Conservation (phyloP, 2,113 vertebrate species). For the Pygathrix nemaeus region DNA sequence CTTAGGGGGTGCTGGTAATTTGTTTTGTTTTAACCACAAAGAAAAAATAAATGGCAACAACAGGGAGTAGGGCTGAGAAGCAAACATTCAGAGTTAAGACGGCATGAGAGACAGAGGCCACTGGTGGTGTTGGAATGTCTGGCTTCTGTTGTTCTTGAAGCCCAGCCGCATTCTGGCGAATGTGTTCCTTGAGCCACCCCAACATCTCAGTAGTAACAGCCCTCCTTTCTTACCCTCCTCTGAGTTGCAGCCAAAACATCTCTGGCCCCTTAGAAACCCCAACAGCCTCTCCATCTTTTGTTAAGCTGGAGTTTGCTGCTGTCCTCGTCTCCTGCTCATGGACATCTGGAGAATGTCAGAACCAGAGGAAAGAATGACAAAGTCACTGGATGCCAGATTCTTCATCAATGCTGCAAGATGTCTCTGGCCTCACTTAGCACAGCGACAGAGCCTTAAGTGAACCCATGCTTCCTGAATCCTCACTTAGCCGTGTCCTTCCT, state of each 20-base stretch:
- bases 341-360: not conserved
- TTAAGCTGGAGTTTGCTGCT: not conserved
- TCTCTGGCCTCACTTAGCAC: not conserved
- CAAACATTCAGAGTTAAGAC: not conserved
- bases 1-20: not conserved
- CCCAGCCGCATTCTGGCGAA: too few relatives aligned
- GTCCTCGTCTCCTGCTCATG: not conserved
- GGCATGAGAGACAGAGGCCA: not conserved
- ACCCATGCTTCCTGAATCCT: not conserved
- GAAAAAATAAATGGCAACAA: not conserved
- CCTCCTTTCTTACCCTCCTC: not conserved
- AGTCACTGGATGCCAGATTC: not conserved
- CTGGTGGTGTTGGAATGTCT: rapidly evolving
- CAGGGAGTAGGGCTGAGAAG: not conserved
- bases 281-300: not conserved
- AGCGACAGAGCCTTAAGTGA: not conserved
- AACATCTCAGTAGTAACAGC: rapidly evolving
- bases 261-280: not conserved
- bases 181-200: too few relatives aligned
- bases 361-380: not conserved
- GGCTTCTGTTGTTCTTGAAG: too few relatives aligned
- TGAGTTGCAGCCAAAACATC: not conserved
- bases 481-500: not conserved
- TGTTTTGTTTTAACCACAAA: not conserved
- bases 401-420: not conserved